Conservation (phyloP, 2,888 invertebrate genomes). For the Pterostichus madidus region DNA sequence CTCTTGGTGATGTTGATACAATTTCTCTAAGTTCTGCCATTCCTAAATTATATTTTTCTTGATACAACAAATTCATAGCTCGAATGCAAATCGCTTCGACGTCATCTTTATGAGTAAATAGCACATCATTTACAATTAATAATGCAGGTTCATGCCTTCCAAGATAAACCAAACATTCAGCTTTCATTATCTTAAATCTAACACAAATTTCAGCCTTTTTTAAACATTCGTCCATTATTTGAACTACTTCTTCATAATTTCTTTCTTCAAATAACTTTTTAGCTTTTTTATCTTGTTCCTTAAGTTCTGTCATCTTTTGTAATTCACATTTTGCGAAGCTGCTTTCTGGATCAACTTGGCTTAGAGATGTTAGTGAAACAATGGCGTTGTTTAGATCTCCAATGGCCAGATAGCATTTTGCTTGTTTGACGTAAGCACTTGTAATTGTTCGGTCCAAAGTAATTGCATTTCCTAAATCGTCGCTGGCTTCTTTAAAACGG, state of each 20-base stretch:
- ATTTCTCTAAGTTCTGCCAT: constrained; percentile 54
- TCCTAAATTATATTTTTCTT: constrained; percentile 58
- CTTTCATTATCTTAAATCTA: constrained; percentile 50
- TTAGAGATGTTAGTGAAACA: constrained; percentile 20
- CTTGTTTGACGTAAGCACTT: constrained; percentile 53
- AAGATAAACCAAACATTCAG: constrained; percentile 57
- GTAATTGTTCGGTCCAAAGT: constrained; percentile 35
- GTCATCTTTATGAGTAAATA: constrained; percentile 64
- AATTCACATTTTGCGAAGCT: constrained; percentile 40
- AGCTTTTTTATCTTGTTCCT: constrained; percentile 53
- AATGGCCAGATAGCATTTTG: constrained; percentile 49
- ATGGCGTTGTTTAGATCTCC: constrained; percentile 58
- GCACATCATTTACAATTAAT: constrained; percentile 50
- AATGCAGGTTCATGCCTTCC: constrained; percentile 42
- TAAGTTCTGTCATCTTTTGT: constrained; percentile 30
- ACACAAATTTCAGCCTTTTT: constrained; percentile 56
- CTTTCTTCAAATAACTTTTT: constrained; percentile 19
- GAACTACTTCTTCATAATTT: constrained; percentile 49
- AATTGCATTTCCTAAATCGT: constrained; percentile 88
- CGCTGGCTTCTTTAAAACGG: constrained; percentile 87
- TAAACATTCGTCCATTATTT: constrained; percentile 59
- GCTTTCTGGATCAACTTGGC: constrained; percentile 38
- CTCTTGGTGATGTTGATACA: constrained; percentile 12
- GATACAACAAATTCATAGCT: constrained; percentile 53
- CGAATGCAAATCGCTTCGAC: constrained; percentile 54